These are phyloP conservation scores for Pollachius pollachius DNA, from an alignment of 2,113 vertebrate species.

Conservation along the genomic window DNA sequence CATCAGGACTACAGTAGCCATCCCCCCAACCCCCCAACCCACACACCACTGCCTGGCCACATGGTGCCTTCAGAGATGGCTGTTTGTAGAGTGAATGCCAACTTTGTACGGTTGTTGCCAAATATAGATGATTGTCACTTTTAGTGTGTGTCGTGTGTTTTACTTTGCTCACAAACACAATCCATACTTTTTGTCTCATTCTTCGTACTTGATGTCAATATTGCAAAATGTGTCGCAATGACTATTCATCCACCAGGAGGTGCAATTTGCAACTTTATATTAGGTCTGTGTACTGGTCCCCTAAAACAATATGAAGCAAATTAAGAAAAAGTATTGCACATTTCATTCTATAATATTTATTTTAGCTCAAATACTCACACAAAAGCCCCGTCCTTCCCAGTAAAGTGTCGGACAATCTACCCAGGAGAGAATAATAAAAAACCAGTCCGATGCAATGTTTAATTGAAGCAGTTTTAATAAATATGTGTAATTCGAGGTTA, in stretches of 20 bases:
- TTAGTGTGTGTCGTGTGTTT: neutral
- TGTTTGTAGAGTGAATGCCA: neutral
- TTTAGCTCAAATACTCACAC: too few relatives aligned
- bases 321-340: too few relatives aligned
- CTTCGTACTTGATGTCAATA: too few relatives aligned
- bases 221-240: too few relatives aligned
- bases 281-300: too few relatives aligned
- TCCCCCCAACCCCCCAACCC: neutral
- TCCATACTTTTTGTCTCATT: neutral
- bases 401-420: neutral
- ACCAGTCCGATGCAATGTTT: neutral
- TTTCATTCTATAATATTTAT: too few relatives aligned
- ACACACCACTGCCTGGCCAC: constrained; percentile 29
- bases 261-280: too few relatives aligned
- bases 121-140: constrained; percentile 18
- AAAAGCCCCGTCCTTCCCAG: too few relatives aligned
- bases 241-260: too few relatives aligned
- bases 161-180: neutral
- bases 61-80: constrained; percentile 28
- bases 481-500: constrained; percentile 56
- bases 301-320: too few relatives aligned
- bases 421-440: neutral
- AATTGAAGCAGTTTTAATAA: constrained; percentile 66
- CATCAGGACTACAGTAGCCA: neutral
- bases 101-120: constrained; percentile 7